Conservation (phyloP, 2,888 invertebrate genomes). For the Stictocephala bisonia region DNA sequence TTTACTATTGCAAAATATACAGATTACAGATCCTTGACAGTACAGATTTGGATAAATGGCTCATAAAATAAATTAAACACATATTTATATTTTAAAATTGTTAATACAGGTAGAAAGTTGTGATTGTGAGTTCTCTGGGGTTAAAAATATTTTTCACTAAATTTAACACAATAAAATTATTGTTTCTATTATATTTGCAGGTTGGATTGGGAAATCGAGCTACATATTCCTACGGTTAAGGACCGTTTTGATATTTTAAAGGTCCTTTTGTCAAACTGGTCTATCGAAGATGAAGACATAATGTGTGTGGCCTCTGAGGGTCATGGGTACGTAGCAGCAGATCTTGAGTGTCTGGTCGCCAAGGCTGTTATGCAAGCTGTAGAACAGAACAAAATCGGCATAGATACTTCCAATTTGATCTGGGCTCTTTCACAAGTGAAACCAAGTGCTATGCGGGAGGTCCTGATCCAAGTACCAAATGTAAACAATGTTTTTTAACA, state of each 20-base stretch:
- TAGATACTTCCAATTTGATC: conserved; percentile 69
- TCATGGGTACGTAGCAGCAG: conserved; percentile 93
- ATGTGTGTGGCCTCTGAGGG: conserved; percentile 75
- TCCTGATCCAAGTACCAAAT: conserved; percentile 87
- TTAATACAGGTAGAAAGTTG: no score
- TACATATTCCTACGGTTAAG: conserved; percentile 77
- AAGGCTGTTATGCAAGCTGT: conserved; percentile 71
- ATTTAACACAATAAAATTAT: no score
- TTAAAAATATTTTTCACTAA: no score
- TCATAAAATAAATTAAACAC: no score
- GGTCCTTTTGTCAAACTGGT: conserved; percentile 68
- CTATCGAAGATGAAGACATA: conserved; percentile 67
- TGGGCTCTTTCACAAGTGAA: conserved; percentile 76
- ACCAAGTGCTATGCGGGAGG: conserved; percentile 93
- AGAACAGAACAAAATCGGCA: conserved; percentile 53
- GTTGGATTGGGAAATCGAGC: conserved; percentile 84
- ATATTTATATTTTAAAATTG: no score
- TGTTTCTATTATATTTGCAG: no score
- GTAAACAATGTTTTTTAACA: conserved; percentile 71
- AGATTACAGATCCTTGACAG: no score
- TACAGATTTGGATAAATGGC: no score
- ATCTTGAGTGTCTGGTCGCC: conserved; percentile 81
- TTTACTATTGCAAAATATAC: no score
- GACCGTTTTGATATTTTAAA: conserved; percentile 76
- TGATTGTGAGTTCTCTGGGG: no score